These are phyloP conservation scores for Falco rusticolus DNA, from an alignment of 2,797 vertebrate species.

Conservation along the genomic window DNA sequence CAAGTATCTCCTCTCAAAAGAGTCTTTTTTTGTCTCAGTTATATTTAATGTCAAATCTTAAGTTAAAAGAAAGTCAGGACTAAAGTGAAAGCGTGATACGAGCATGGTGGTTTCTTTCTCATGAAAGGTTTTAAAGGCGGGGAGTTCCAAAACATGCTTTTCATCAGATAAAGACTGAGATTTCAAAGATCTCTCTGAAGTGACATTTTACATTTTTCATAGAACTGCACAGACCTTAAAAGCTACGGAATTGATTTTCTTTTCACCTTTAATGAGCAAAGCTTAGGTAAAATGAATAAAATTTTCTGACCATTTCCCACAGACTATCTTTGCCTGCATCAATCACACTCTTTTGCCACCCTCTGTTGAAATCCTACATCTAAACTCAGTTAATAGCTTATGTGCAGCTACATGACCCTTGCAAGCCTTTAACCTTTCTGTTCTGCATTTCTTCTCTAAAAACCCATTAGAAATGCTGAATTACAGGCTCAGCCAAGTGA, in stretches of 20 bases:
- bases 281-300: not conserved
- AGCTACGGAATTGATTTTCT: not conserved
- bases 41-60: not conserved
- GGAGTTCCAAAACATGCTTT: not conserved
- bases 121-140: not conserved
- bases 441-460: not conserved
- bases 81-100: not conserved
- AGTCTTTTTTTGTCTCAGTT: not conserved
- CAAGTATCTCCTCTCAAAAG: not conserved
- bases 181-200: not conserved
- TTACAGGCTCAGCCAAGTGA: not conserved
- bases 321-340: not conserved
- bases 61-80: not conserved
- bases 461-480: not conserved
- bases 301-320: not conserved
- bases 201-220: not conserved
- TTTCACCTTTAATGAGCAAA: not conserved
- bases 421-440: not conserved
- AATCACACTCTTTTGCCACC: not conserved
- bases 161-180: not conserved
- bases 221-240: not conserved
- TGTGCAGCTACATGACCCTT: not conserved
- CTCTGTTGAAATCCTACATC: not conserved
- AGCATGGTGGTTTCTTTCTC: not conserved
- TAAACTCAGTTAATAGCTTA: not conserved